These are phyloP conservation scores for Thryonomys swinderianus DNA, from an alignment of 2,113 vertebrate genomes.

Conservation along the genomic window DNA sequence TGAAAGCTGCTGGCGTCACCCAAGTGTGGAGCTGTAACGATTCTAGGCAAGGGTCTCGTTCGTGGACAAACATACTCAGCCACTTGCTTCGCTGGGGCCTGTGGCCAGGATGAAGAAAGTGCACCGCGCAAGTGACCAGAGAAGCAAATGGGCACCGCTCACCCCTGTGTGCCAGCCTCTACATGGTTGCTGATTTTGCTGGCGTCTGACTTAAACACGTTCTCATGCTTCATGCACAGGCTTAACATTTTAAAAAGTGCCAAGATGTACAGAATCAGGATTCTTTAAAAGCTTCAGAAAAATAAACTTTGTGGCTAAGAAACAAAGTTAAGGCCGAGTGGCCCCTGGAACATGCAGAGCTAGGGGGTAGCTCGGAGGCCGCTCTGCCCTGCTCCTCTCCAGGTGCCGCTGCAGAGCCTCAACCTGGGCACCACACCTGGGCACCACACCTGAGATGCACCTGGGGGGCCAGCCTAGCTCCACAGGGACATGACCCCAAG, in stretches of 20 bases:
- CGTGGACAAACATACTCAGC: neutral
- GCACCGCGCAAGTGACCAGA: neutral
- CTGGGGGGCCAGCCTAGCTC: neutral
- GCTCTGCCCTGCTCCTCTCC: neutral
- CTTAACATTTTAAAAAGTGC: neutral
- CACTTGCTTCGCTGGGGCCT: conserved; percentile 8
- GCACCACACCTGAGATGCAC: neutral
- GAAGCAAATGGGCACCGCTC: neutral
- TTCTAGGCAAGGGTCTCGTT: conserved; percentile 31
- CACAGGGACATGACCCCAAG: neutral
- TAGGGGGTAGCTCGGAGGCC: no score
- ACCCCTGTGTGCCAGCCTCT: neutral
- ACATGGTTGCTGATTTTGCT: neutral
- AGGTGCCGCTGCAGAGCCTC: neutral
- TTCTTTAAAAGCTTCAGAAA: neutral
- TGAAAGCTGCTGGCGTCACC: conserved; percentile 49
- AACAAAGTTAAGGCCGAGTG: neutral
- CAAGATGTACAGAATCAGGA: neutral
- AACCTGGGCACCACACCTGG: no score
- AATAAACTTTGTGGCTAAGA: neutral
- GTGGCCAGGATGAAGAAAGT: neutral
- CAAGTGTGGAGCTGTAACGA: conserved; percentile 46
- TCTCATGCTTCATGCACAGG: neutral
- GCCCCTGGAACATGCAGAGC: no score
- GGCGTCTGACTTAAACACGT: neutral